Conservation (phyloP, 1,140 invertebrate species). For the Lucilia cuprina region DNA sequence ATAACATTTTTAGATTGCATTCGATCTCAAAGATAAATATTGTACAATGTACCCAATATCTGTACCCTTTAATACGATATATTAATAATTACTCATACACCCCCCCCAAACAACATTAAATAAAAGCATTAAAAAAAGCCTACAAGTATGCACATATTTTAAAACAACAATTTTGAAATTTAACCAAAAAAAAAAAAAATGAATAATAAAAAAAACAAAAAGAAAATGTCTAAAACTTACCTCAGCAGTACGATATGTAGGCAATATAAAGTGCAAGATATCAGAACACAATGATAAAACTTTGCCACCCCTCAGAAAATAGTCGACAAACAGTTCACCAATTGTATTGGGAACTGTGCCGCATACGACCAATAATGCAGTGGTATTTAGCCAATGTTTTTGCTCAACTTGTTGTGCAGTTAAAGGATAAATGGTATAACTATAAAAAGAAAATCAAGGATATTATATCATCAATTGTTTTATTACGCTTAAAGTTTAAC, state of each 20-base stretch:
- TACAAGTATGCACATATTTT: not conserved
- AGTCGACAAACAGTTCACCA: constrained; percentile 73
- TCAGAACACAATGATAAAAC: constrained; percentile 86
- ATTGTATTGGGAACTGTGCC: constrained; percentile 73
- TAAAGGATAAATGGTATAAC: constrained; percentile 80
- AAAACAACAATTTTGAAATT: not conserved
- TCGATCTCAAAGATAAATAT: too few relatives aligned
- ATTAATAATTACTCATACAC: too few relatives aligned
- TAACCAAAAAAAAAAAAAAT: not conserved
- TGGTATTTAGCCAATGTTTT: constrained; percentile 75
- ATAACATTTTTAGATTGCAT: too few relatives aligned
- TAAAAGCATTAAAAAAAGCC: not conserved
- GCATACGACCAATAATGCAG: constrained; percentile 78
- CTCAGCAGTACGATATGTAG: constrained; percentile 82
- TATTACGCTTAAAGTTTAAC: too few relatives aligned
- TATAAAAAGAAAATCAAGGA: constrained; percentile 53
- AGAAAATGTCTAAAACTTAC: constrained; percentile 54
- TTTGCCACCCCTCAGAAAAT: constrained; percentile 76
- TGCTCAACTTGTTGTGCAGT: constrained; percentile 68
- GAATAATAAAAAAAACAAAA: not conserved
- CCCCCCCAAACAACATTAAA: too few relatives aligned
- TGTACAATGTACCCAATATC: too few relatives aligned
- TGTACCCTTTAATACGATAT: too few relatives aligned
- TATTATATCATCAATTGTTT: too few relatives aligned
- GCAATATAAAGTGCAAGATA: constrained; percentile 76